Percentiles rank a stretch among this genome's conserved stretches.
Evolutionary conservation across 2,888 invertebrate genomes (phyloP).

Genomic region (Drosophila robusta): DNA sequence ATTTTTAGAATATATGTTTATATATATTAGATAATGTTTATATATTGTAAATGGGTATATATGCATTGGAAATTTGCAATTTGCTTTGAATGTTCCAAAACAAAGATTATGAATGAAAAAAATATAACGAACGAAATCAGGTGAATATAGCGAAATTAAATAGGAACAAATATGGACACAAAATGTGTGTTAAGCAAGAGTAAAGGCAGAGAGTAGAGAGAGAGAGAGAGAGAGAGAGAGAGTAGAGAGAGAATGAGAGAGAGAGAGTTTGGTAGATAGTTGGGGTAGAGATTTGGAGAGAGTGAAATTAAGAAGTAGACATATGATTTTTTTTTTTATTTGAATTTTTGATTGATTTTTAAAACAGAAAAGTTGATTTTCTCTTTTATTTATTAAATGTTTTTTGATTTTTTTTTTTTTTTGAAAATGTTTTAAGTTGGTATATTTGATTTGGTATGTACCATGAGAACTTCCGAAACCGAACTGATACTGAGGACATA

Average conservation of each 20-base stretch:
- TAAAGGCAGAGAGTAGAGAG: conserved; percentile 13
- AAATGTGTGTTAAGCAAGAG: conserved; percentile 48
- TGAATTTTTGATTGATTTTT: conserved; percentile 32
- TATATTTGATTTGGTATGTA: conserved; percentile 86
- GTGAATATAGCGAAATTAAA: conserved; percentile 34
- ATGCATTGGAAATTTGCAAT: conserved; percentile 52
- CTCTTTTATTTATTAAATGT: conserved; percentile 34
- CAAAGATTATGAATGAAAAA: conserved; percentile 26
- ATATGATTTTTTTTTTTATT: conserved; percentile 59
- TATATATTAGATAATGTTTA: conserved; percentile 42
- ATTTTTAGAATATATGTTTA: conserved; percentile 46
- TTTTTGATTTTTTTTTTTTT: conserved; percentile 2
- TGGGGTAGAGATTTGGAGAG: conserved; percentile 33
- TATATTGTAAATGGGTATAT: conserved; percentile 49
- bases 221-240: conserved; percentile 27
- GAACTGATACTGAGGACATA: conserved; percentile 99
- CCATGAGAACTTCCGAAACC: conserved; percentile 99
- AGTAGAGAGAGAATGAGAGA: conserved; percentile 29
- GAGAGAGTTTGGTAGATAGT: conserved; percentile 41
- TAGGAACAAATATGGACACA: conserved; percentile 50
- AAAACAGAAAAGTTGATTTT: conserved; percentile 39
- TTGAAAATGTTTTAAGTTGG: conserved; percentile 39
- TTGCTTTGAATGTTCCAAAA: conserved; percentile 37
- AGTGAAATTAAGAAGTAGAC: conserved; percentile 52
- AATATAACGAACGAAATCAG: conserved; percentile 14